These are phyloP conservation scores for Saccopteryx leptura DNA, from an alignment of 2,113 vertebrate genomes.

Conservation along the genomic window DNA sequence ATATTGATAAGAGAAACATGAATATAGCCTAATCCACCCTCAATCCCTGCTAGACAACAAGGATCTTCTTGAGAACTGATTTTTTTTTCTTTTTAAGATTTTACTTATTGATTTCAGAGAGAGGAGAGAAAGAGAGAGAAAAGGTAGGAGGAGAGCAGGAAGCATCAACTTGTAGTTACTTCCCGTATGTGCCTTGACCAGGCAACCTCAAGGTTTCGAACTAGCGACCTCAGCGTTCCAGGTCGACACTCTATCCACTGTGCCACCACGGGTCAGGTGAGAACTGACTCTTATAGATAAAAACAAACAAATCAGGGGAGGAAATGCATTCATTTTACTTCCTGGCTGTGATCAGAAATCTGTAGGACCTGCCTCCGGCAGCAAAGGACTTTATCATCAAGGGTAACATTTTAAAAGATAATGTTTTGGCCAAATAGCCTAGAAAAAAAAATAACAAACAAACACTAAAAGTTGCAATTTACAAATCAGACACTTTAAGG, in stretches of 20 bases:
- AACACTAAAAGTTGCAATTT: conserved; percentile 49
- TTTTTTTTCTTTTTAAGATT: neutral
- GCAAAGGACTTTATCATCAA: neutral
- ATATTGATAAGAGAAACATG: neutral
- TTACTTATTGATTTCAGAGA: too few relatives aligned
- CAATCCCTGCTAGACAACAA: neutral
- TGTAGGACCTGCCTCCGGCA: neutral
- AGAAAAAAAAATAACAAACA: conserved; percentile 4
- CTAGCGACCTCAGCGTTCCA: too few relatives aligned
- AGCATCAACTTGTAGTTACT: too few relatives aligned
- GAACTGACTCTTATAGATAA: neutral
- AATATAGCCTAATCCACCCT: neutral
- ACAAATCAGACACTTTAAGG: conserved; percentile 60
- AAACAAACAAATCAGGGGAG: neutral
- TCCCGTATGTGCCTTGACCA: too few relatives aligned
- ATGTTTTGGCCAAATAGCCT: conserved; percentile 5
- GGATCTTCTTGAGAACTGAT: neutral
- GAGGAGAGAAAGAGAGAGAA: too few relatives aligned
- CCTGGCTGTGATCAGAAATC: neutral
- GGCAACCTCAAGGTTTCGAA: too few relatives aligned
- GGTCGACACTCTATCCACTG: too few relatives aligned
- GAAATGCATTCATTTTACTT: neutral
- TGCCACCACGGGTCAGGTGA: neutral
- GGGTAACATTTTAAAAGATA: conserved; percentile 42
- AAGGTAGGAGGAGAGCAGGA: too few relatives aligned